Conservation (phyloP, 2,797 vertebrate species). For the Ptychadena robeensis region DNA sequence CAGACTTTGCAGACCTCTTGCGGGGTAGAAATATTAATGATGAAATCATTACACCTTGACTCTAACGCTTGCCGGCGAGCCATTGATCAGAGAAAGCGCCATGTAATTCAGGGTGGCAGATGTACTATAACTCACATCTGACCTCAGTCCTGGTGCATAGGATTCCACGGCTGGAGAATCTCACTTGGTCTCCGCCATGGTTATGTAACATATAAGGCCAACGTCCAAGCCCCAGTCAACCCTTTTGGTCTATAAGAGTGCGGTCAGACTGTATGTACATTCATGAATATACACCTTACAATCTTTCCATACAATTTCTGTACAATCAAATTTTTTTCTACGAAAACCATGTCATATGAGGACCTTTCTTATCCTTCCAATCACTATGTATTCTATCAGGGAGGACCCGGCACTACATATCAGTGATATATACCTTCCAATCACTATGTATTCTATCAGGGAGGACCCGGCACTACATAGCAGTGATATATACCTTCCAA, state of each 20-base stretch:
- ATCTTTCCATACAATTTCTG: no score
- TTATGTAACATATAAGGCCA: background rate
- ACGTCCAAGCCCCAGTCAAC: background rate
- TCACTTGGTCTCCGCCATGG: conserved; percentile 8
- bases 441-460: no score
- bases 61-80: background rate
- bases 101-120: background rate
- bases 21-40: conserved; percentile 39
- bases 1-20: conserved; percentile 35
- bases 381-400: no score
- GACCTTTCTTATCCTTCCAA: no score
- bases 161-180: background rate
- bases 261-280: background rate
- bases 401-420: no score
- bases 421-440: no score
- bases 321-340: no score
- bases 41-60: background rate
- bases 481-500: no score
- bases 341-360: no score
- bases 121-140: background rate
- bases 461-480: no score
- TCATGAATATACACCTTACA: background rate
- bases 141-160: background rate
- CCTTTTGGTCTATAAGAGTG: no score
- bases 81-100: conserved; percentile 2